Conservation (phyloP, 92 coral and sea anemone species). For the Pocillopora grandis region DNA sequence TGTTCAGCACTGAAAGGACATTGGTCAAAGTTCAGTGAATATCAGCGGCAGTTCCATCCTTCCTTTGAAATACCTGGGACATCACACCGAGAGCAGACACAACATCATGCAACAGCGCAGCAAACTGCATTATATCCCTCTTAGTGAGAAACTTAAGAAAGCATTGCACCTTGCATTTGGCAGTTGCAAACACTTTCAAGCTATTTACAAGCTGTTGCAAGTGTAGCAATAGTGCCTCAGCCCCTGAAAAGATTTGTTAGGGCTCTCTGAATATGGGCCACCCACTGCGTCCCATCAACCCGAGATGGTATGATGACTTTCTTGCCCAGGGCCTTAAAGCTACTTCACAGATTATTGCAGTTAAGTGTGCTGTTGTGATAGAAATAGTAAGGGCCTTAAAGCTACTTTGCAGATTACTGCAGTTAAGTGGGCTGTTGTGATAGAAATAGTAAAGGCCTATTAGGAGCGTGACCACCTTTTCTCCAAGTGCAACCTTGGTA, state of each 20-base stretch:
- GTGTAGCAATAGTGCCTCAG: constrained; percentile 33
- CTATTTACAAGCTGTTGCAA: constrained; percentile 27
- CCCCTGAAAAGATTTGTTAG: constrained; percentile 40
- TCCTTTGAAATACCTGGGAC: constrained; percentile 25
- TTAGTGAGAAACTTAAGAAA: constrained; percentile 32
- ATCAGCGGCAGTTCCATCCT: constrained; percentile 35
- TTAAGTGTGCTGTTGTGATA: constrained; percentile 40
- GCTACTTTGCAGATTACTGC: constrained; percentile 4
- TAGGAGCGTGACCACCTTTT: constrained; percentile 18
- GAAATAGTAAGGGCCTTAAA: constrained; percentile 30
- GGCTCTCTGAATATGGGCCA: constrained; percentile 40
- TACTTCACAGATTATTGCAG: constrained; percentile 15
- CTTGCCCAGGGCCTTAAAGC: constrained; percentile 34
- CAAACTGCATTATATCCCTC: constrained; percentile 32
- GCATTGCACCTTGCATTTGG: constrained; percentile 42
- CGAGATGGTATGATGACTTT: constrained; percentile 17
- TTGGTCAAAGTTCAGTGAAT: constrained; percentile 14
- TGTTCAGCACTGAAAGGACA: constrained; percentile 29
- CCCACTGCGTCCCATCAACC: constrained; percentile 34
- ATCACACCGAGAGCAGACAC: constrained; percentile 34
- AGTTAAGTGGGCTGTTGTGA: constrained; percentile 38
- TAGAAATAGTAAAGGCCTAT: constrained; percentile 45
- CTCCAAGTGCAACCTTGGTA: constrained; percentile 18
- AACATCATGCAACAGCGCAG: constrained; percentile 37
- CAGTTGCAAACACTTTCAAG: constrained; percentile 13